Percentiles rank a stretch among this genome's conserved stretches.
phyloP scores from a whole-genome alignment of 2,113 vertebrate genomes.

The Rhegmatorhina hoffmannsi region DNA sequence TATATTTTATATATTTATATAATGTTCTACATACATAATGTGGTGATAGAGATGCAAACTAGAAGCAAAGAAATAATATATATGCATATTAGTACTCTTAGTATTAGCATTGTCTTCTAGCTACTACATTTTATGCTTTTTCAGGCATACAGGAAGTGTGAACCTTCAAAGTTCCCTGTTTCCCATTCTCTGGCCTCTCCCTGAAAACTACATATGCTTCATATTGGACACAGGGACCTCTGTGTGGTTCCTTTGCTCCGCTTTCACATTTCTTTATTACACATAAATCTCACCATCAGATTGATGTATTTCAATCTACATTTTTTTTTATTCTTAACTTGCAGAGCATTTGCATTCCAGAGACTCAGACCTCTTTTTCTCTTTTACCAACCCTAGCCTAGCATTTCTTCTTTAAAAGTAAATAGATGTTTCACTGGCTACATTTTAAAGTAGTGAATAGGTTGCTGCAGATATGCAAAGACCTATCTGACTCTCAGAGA shows the following conservation, averaged over 20 bases:
- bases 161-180: background rate
- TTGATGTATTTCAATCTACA: background rate
- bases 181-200: background rate
- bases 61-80: background rate
- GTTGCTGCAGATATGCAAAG: accelerated
- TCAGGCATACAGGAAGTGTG: background rate
- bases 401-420: background rate
- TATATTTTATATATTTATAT: background rate
- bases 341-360: background rate
- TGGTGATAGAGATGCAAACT: background rate
- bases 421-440: background rate
- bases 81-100: background rate
- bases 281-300: background rate
- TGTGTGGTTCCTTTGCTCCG: background rate
- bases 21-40: background rate
- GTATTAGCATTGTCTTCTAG: background rate
- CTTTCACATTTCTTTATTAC: background rate
- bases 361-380: background rate
- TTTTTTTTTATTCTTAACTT: background rate
- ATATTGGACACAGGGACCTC: background rate
- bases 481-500: background rate
- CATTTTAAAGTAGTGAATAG: background rate
- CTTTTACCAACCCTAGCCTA: background rate
- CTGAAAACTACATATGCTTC: background rate
- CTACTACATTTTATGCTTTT: background rate